Evolutionary conservation across 2,888 invertebrate genomes (phyloP), one percentile per base, ranked within the genome.

Genomic region (Drosophila birchii): DNA sequence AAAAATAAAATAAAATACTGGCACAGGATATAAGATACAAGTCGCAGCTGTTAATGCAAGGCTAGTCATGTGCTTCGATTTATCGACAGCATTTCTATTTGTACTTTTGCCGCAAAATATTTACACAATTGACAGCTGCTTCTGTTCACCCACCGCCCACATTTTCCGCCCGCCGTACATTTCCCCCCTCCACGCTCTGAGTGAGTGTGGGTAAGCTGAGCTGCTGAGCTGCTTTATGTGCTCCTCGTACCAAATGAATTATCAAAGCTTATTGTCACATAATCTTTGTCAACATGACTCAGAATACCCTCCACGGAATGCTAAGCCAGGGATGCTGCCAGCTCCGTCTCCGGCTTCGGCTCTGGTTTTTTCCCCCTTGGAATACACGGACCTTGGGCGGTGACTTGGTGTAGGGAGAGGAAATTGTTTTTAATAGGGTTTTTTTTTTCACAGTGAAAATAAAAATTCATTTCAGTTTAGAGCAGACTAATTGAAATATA

Each of bases 211-310:
- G 45, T 49, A 32, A 51, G 51, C 51, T 34, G 23, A 53, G 51
- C 51, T 36, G 51, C 34, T 53, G 51, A 53, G 47, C 41, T 53
- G 41, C 45, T 72, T 41, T 41, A 62, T 58, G 43, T 63, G 74
- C 53, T 39, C 39, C 66, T 61, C 73, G 61, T 34, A 49, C 57
- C 68, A 57, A 53, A 70, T 75, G 66, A 75, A 78, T 88, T 83
- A 85, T 86, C 80, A 74, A 43, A 80, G 88, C 86, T 88, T 88
- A 88, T 86, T 88, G 80, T 88, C 84, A 80, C 69, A 88, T 83
- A 78, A 85, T 86, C 84, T 80, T 73, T 83, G 86, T 78, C 78
- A 86, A 77, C 68, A 57, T 69, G 70, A 66, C 67, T 67, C 45
- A 16, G 45, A 67, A 39, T 39, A 54, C 67, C 34, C 57, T 69